Conservation (phyloP, 1,140 invertebrate genomes). For the Drosophila obscura region DNA sequence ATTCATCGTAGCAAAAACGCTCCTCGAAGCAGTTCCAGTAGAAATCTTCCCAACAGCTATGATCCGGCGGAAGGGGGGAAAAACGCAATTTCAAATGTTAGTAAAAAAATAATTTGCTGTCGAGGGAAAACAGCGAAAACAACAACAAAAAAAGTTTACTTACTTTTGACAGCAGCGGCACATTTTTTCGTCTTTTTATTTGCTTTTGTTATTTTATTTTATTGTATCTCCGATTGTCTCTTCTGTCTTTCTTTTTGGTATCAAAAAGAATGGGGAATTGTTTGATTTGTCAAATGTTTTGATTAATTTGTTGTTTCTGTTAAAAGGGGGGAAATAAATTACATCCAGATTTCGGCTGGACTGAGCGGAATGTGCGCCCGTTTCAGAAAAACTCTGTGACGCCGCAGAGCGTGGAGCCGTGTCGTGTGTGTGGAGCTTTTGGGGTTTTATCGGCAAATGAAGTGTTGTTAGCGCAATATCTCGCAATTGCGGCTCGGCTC, state of each 20-base stretch:
- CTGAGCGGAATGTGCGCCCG: constrained; percentile 51
- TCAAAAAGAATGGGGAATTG: constrained; percentile 32
- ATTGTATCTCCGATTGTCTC: not conserved
- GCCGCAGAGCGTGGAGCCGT: constrained; percentile 46
- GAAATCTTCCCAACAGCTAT: constrained; percentile 86
- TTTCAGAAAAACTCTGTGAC: constrained; percentile 45
- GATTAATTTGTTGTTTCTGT: constrained; percentile 50
- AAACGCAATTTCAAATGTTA: constrained; percentile 34
- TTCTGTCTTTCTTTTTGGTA: constrained; percentile 18
- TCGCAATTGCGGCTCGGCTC: constrained; percentile 43
- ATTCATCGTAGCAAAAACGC: constrained; percentile 86
- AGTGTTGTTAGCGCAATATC: constrained; percentile 55
- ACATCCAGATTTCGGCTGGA: constrained; percentile 43
- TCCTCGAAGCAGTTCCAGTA: constrained; percentile 87
- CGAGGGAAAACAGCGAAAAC: constrained; percentile 24
- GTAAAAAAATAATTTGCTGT: constrained; percentile 34
- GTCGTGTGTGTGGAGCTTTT: constrained; percentile 45
- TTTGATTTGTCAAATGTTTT: constrained; percentile 47
- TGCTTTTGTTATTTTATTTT: constrained; percentile 10
- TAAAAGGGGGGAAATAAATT: constrained; percentile 56
- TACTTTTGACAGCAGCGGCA: constrained; percentile 83
- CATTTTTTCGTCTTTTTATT: constrained; percentile 63
- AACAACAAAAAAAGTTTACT: constrained; percentile 51
- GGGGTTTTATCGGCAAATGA: constrained; percentile 78
- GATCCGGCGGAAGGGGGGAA: constrained; percentile 1